Conservation (phyloP, 2,888 invertebrate genomes). For the Cyrtodaria siliqua region DNA sequence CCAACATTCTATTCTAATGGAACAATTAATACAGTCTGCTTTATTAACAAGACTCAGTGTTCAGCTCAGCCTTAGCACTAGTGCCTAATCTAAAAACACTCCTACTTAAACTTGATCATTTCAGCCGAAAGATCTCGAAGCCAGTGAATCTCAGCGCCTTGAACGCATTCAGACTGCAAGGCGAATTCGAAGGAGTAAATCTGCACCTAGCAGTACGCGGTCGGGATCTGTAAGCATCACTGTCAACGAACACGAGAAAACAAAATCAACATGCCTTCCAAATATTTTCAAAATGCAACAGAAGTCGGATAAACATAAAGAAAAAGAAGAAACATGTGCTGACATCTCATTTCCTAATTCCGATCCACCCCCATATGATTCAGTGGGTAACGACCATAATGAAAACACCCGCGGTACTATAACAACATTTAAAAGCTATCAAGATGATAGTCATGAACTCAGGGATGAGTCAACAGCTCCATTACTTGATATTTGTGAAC, state of each 20-base stretch:
- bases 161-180: slow-evolving; percentile 80
- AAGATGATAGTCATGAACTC: slow-evolving; percentile 67
- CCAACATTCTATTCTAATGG: too few relatives aligned
- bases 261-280: slow-evolving; percentile 79
- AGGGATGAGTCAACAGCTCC: slow-evolving; percentile 73
- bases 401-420: slow-evolving; percentile 55
- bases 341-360: slow-evolving; percentile 76
- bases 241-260: slow-evolving; percentile 68
- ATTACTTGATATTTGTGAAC: slow-evolving; percentile 63
- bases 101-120: slow-evolving; percentile 11
- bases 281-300: slow-evolving; percentile 80
- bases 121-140: slow-evolving; percentile 81
- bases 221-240: slow-evolving; percentile 68
- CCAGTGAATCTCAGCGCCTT: slow-evolving; percentile 77
- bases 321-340: slow-evolving; percentile 68
- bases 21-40: slow-evolving; percentile 45
- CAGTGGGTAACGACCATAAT: slow-evolving; percentile 59
- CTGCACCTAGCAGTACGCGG: slow-evolving; percentile 75
- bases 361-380: slow-evolving; percentile 74
- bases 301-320: slow-evolving; percentile 72
- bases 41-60: slow-evolving; percentile 25
- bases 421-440: slow-evolving; percentile 53
- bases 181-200: slow-evolving; percentile 77
- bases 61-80: slow-evolving; percentile 5
- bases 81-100: background rate